Conservation (phyloP, 2,888 invertebrate genomes). For the Stomorhina lunata region DNA sequence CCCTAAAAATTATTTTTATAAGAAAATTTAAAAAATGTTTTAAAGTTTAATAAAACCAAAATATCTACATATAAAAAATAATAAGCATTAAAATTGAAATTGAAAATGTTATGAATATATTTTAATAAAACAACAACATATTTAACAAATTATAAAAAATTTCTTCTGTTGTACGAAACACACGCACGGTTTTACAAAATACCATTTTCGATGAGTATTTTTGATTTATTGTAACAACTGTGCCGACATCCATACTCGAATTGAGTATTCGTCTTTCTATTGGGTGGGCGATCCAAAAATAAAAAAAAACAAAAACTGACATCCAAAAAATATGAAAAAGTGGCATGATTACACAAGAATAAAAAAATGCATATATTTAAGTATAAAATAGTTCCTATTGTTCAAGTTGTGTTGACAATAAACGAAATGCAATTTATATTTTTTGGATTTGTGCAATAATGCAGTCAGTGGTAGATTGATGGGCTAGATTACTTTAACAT, state of each 20-base stretch:
- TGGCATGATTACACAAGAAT: constrained; percentile 12
- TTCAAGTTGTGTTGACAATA: constrained; percentile 15
- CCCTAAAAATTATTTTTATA: constrained; percentile 45
- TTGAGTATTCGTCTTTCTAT: constrained; percentile 56
- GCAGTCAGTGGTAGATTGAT: no score
- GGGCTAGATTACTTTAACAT: no score
- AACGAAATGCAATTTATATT: background rate
- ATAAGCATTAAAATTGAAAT: constrained; percentile 27
- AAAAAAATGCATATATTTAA: background rate
- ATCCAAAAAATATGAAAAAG: constrained; percentile 13
- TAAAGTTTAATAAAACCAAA: constrained; percentile 27
- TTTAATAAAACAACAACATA: constrained; percentile 36
- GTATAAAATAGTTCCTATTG: background rate
- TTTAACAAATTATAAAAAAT: background rate
- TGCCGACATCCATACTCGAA: constrained; percentile 58
- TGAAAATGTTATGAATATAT: constrained; percentile 43
- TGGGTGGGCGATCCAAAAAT: constrained; percentile 60
- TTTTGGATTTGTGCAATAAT: background rate
- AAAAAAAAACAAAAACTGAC: background rate
- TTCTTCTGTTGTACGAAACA: constrained; percentile 14
- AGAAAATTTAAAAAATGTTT: constrained; percentile 50
- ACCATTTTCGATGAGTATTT: constrained; percentile 61
- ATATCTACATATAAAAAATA: background rate
- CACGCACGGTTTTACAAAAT: constrained; percentile 39
- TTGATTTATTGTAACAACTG: constrained; percentile 67